These are phyloP conservation scores for Ophioninae sp. DNA, from an alignment of 2,888 invertebrate species.

Conservation along the genomic window DNA sequence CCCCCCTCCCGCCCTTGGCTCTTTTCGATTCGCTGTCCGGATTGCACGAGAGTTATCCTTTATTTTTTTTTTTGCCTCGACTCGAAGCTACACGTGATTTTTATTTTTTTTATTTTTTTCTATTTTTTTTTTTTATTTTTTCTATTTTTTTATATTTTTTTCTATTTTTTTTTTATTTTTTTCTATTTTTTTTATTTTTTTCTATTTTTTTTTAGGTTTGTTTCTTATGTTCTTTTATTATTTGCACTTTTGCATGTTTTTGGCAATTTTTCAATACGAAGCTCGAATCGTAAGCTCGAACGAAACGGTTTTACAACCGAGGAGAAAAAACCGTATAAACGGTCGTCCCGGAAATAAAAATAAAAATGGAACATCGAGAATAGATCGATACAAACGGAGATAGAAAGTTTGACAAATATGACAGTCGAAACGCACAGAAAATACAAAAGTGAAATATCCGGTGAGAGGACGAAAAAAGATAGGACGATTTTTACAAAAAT, in stretches of 20 bases:
- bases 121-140: slow-evolving; percentile 3
- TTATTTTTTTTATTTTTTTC: slow-evolving; percentile 13
- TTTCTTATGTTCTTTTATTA: not conserved
- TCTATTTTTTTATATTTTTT: slow-evolving; percentile 8
- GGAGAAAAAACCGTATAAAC: slow-evolving; percentile 1
- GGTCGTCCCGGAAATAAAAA: not conserved
- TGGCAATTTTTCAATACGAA: slow-evolving; percentile 21
- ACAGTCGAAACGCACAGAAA: slow-evolving; percentile 7
- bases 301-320: not conserved
- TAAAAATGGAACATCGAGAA: slow-evolving; percentile 11
- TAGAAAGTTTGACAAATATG: slow-evolving; percentile 16
- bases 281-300: slow-evolving; percentile 13
- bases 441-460: not conserved
- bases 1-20: not conserved
- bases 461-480: not conserved
- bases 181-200: slow-evolving; percentile 2
- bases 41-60: slow-evolving; percentile 52
- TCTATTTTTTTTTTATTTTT: slow-evolving; percentile 42
- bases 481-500: not conserved
- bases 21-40: slow-evolving; percentile 24
- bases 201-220: too few species aligned
- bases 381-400: slow-evolving; percentile 2
- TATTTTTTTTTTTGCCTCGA: slow-evolving; percentile 34
- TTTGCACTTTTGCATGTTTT: not conserved
- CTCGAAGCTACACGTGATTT: slow-evolving; percentile 8